These are phyloP conservation scores for Lampropteryx suffumata DNA, from an alignment of 2,888 invertebrate species.

Conservation along the genomic window DNA sequence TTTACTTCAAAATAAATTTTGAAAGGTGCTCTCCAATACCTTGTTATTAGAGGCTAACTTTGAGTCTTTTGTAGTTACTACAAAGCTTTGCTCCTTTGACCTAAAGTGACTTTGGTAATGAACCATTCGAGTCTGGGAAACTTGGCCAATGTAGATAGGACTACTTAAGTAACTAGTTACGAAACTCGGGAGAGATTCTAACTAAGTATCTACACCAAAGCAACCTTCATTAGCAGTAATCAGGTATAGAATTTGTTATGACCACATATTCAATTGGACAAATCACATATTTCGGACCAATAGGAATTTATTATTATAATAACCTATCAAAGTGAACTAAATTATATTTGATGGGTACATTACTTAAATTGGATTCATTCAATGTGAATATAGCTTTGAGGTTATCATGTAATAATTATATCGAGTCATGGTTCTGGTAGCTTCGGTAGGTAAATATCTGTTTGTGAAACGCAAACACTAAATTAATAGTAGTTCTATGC, in stretches of 20 bases:
- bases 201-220: constrained; percentile 9
- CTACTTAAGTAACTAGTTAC: constrained; percentile 33
- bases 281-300: too few species aligned
- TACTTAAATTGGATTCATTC: too few species aligned
- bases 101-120: constrained; percentile 23
- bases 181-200: constrained; percentile 27
- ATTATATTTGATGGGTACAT: too few species aligned
- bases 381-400: too few species aligned
- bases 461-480: not conserved
- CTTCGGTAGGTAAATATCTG: too few species aligned
- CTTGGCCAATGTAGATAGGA: constrained; percentile 33
- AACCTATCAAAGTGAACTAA: too few species aligned
- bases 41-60: constrained; percentile 22
- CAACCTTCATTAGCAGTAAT: constrained; percentile 19
- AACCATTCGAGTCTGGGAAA: constrained; percentile 22
- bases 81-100: constrained; percentile 21
- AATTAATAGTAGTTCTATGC: not conserved
- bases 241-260: constrained; percentile 5
- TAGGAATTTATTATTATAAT: too few species aligned
- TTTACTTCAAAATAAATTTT: constrained; percentile 13
- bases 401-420: too few species aligned
- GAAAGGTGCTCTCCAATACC: constrained; percentile 15
- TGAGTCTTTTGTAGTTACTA: constrained; percentile 19
- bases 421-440: too few species aligned
- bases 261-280: not conserved